Conservation (phyloP, 2,797 vertebrate species). For the Halcyon leucocephala region DNA sequence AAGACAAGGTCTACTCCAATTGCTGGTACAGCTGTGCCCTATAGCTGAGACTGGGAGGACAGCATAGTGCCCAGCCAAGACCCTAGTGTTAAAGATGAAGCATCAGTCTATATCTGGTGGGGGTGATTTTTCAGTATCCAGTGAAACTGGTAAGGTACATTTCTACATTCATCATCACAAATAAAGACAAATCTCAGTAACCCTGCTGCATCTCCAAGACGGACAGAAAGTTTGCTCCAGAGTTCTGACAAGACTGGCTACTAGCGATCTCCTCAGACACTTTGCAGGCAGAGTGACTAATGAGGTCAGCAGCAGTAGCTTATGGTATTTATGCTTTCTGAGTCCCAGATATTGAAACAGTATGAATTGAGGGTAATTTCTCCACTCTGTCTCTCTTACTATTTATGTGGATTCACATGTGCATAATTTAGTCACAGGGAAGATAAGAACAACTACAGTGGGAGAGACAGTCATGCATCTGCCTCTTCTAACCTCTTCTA, state of each 20-base stretch:
- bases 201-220: background rate
- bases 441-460: background rate
- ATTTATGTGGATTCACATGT: background rate
- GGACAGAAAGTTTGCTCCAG: background rate
- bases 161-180: background rate
- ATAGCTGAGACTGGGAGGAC: background rate
- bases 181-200: background rate
- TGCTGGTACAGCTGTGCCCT: accelerated
- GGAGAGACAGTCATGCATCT: background rate
- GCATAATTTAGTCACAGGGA: background rate
- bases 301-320: background rate
- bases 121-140: background rate
- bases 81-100: background rate
- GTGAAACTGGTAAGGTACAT: background rate
- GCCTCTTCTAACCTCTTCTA: background rate
- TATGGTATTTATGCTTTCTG: background rate
- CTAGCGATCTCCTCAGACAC: background rate
- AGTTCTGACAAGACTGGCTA: background rate
- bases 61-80: background rate
- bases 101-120: background rate
- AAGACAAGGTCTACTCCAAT: background rate
- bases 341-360: background rate
- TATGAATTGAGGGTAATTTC: background rate
- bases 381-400: background rate
- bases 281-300: background rate